Percentiles rank a stretch among this genome's conserved stretches.
These are phyloP conservation scores for Hippasteria phrygiana DNA, from an alignment of 53 echinoderm and acorn worm species.

Conservation along the genomic window DNA sequence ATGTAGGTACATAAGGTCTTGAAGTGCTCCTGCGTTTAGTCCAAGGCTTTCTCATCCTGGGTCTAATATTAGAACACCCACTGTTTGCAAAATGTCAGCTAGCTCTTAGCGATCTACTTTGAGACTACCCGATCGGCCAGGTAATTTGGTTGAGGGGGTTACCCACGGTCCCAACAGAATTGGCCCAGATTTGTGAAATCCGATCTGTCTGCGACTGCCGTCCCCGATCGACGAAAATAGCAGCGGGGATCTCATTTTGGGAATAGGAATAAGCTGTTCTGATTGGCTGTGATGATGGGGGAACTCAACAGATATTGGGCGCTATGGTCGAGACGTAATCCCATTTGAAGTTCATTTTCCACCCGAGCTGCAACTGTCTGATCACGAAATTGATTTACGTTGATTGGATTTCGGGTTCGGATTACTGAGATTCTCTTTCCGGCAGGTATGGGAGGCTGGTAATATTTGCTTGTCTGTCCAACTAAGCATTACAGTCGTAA, in stretches of 20 bases:
- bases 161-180: background rate
- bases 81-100: background rate
- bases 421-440: background rate
- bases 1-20: background rate
- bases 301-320: slow-evolving; percentile 8
- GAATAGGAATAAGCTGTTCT: background rate
- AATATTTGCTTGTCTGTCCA: too few species aligned
- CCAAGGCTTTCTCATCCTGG: background rate
- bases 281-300: background rate
- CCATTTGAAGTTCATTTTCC: slow-evolving; percentile 17
- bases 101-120: background rate
- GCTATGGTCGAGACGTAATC: background rate
- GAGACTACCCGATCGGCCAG: too few species aligned
- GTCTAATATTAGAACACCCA: background rate
- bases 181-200: background rate
- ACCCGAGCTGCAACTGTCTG: slow-evolving; percentile 14
- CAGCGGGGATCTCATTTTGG: background rate
- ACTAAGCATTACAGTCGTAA: too few species aligned
- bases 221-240: background rate
- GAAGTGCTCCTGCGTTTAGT: background rate
- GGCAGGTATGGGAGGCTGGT: background rate
- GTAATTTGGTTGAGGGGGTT: background rate
- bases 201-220: background rate
- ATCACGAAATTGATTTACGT: background rate
- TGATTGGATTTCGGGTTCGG: slow-evolving; percentile 7